Evolutionary conservation across 2,113 vertebrate species (phyloP), one percentile per base, ranked within the genome.

Genomic region (Peromyscus californicus): DNA sequence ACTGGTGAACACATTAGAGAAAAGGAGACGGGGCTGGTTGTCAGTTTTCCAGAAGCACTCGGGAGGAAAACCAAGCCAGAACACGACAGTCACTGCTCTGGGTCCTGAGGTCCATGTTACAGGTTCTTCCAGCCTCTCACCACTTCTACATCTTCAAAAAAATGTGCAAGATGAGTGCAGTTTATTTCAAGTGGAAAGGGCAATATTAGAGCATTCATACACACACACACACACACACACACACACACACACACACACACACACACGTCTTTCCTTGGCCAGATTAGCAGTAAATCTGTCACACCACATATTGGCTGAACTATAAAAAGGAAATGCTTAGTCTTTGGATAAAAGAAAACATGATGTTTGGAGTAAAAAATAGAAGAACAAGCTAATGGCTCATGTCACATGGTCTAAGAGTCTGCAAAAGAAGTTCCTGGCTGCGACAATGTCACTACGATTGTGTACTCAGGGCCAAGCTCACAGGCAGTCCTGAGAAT

Each of bases 301-400:
- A 42, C 11, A 78, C 6, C 1, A 91, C 80, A 79, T 12, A 57
- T 22, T 94, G 65, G 22, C 57, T 78, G 87, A 74, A 88, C 51
- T n/a, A 76, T 59, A 59, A 74, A 76, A 83, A 92, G 67, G 69
- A 88, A 95, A 94, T 65, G 29, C 6, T 65, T 42, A 48, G 82
- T 89, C 83, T 65, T 11, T 86, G 51, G 59, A 54, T 88, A 82
- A 91, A 93, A 84, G 45, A 15, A 86, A 96, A 86, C 42, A 36
- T 4, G 6, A 31, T 4, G 61, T 72, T 72, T 89, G 45, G 9
- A 79, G 83, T 65, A 72, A 57, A 33, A 33, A 21, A 36, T 0
- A 5, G 39, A 86, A 63, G 48, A 67, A 75, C 39, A 36, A 7
- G 17, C 29, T 85, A 45, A 5, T 19, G 39, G 59, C 42, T 89